Base-by-base conservation (phyloP, 2,113 vertebrate species). In the Bufo bufo region DNA sequence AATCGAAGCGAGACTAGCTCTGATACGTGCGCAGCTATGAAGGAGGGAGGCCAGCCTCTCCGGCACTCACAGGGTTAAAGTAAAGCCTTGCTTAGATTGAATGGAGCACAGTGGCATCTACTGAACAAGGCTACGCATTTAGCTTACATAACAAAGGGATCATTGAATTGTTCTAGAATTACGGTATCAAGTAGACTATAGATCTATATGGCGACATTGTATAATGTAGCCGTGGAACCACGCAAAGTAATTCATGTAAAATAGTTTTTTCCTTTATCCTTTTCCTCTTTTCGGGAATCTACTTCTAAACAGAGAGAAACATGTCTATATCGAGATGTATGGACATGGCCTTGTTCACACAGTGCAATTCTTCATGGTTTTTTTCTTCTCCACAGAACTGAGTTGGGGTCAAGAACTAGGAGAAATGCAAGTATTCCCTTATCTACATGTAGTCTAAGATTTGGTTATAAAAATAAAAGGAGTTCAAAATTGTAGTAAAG, bases 51-150 rank as follows among this genome's bases (percentile, higher is more conserved):
- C 82, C 61, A 50, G 81, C 45, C 45, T 71, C 20, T 84, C 63
- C 82, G 54, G n/a, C 63, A 11, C n/a, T 61, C 11, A 81, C 6
- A 59, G 78, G 78, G 56, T 56, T 82, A 83, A 45, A 16, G 5
- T 11, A 43, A 83, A 83, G 45, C n/a, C 10, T 52, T 66, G 81
- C 81, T n/a, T 50, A 65, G 80, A 82, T 82, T 82, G 56, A 82
- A 82, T 17, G 43, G 50, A 50, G 17, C 43, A 47, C 80, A 82
- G 61, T 65, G 43, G 80, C 77, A 78, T 78, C 14, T 47, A 19
- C 72, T 75, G 3, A 49, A 16, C 47, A 75, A 49, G 1, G 49
- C 17, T 43, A 72, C 69, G 2, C 45, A 71, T 14, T 43, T 45
- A 72, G 16, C 12, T 20, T 45, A 11, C 9, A 2, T 50, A 47